These are phyloP conservation scores for Cephonodes hylas DNA, from an alignment of 2,888 invertebrate species.

Conservation along the genomic window DNA sequence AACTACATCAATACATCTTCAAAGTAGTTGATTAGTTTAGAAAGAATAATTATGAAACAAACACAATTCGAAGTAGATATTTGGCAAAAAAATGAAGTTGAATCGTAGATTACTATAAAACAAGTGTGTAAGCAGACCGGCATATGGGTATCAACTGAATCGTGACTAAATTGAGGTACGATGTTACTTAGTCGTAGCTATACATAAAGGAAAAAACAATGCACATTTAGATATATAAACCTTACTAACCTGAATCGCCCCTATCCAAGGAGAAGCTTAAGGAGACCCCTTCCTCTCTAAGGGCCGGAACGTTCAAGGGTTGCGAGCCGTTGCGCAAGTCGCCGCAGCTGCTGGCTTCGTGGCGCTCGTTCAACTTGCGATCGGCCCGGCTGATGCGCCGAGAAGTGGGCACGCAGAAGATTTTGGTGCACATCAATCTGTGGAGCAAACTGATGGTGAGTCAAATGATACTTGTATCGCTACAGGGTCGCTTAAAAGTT, in stretches of 20 bases:
- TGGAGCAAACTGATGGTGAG: neutral
- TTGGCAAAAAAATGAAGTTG: too few species aligned
- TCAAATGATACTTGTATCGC: neutral
- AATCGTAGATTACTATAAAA: too few species aligned
- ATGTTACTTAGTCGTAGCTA: too few species aligned
- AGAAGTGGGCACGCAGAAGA: slow-evolving; percentile 79
- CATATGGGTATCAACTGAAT: too few species aligned
- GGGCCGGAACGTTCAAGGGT: slow-evolving; percentile 56
- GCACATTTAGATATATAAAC: neutral
- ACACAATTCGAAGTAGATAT: too few species aligned
- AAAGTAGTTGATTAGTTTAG: too few species aligned
- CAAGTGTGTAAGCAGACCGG: too few species aligned
- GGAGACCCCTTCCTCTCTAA: slow-evolving; percentile 63
- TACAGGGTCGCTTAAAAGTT: neutral
- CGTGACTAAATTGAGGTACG: too few species aligned
- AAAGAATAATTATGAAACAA: too few species aligned
- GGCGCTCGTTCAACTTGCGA: slow-evolving; percentile 41
- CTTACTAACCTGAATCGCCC: slow-evolving; percentile 67
- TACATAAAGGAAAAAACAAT: neutral
- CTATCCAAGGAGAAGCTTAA: slow-evolving; percentile 69
- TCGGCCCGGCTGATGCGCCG: slow-evolving; percentile 51
- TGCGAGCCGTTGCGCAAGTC: slow-evolving; percentile 43
- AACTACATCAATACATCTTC: too few species aligned
- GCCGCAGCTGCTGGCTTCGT: slow-evolving; percentile 31
- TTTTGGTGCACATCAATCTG: slow-evolving; percentile 82